phyloP scores from a whole-genome alignment of 2,888 invertebrate species.

The Leptopilina drosophilae region DNA sequence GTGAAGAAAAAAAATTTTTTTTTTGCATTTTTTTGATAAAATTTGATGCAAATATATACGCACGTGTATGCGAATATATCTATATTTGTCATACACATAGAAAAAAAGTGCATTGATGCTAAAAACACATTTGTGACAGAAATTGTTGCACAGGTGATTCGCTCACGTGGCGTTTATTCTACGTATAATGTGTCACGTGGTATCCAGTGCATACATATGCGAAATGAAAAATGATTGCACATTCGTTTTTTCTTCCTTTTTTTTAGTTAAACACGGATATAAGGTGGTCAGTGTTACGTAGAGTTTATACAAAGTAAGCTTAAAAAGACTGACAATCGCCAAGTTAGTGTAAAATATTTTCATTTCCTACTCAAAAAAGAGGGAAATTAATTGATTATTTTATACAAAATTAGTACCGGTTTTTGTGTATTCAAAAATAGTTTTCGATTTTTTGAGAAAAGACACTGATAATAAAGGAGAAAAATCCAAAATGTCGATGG shows the following conservation, averaged over 20 bases:
- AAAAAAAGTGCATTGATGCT: conserved; percentile 25
- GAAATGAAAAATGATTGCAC: conserved; percentile 29
- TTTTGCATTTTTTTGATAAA: neutral
- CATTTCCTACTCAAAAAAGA: neutral
- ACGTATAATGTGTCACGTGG: conserved; percentile 33
- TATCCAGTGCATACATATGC: conserved; percentile 26
- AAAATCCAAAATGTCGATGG: conserved; percentile 17
- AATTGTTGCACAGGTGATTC: conserved; percentile 23
- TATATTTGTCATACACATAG: neutral
- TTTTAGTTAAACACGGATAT: conserved; percentile 23
- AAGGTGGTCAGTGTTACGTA: conserved; percentile 21
- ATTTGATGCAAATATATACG: conserved; percentile 6
- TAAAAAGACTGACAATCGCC: neutral
- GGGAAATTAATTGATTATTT: neutral
- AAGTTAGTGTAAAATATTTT: neutral
- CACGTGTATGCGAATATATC: neutral
- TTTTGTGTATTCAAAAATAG: neutral
- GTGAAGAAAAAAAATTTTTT: neutral
- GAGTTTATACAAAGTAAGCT: conserved; percentile 9
- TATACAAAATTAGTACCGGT: neutral
- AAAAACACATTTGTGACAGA: conserved; percentile 9
- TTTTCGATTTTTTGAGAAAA: neutral
- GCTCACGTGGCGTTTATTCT: conserved; percentile 30
- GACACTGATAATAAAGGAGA: neutral
- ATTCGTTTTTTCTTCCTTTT: neutral